Conservation (phyloP, 2,113 vertebrate species). For the Phrynosoma platyrhinos region DNA sequence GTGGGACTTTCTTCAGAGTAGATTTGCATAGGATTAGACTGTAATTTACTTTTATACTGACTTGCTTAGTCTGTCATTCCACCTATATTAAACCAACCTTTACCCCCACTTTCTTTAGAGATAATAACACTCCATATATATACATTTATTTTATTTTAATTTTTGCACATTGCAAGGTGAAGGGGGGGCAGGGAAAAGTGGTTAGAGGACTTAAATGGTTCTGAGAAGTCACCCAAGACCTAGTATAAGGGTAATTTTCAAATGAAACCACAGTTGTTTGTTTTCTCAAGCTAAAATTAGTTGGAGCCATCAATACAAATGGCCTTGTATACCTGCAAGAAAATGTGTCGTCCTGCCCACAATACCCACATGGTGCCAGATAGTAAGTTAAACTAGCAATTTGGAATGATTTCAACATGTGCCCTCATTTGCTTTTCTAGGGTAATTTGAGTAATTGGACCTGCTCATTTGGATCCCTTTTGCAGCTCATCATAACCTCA, state of each 20-base stretch:
- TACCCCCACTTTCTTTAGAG: slow-evolving; percentile 26
- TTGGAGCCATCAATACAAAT: slow-evolving; percentile 53
- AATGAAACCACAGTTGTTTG: slow-evolving; percentile 71
- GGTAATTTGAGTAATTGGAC: slow-evolving; percentile 53
- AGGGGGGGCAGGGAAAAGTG: slow-evolving; percentile 34
- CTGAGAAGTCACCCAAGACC: slow-evolving; percentile 61
- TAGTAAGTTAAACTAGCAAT: slow-evolving; percentile 66
- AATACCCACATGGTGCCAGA: slow-evolving; percentile 57
- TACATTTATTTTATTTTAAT: not conserved
- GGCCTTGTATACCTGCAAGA: slow-evolving; percentile 47
- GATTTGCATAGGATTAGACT: not conserved
- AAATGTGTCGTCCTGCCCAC: slow-evolving; percentile 48
- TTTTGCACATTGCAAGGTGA: slow-evolving; percentile 4
- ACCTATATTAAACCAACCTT: slow-evolving; percentile 36
- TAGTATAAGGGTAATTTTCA: slow-evolving; percentile 70
- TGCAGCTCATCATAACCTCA: slow-evolving; percentile 40
- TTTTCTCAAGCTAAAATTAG: slow-evolving; percentile 75
- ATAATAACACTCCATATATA: slow-evolving; percentile 35
- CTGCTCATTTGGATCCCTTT: slow-evolving; percentile 11
- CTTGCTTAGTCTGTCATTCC: slow-evolving; percentile 16
- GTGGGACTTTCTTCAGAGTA: not conserved
- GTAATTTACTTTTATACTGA: slow-evolving; percentile 45
- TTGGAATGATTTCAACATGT: slow-evolving; percentile 66
- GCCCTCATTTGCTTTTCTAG: slow-evolving; percentile 47
- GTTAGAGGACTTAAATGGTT: slow-evolving; percentile 59